A percentile compares a stretch with the other conserved stretches of the same genome.
Evolutionary conservation across 2,113 vertebrate species (phyloP).

Genomic region (Odobenus rosmarus): DNA sequence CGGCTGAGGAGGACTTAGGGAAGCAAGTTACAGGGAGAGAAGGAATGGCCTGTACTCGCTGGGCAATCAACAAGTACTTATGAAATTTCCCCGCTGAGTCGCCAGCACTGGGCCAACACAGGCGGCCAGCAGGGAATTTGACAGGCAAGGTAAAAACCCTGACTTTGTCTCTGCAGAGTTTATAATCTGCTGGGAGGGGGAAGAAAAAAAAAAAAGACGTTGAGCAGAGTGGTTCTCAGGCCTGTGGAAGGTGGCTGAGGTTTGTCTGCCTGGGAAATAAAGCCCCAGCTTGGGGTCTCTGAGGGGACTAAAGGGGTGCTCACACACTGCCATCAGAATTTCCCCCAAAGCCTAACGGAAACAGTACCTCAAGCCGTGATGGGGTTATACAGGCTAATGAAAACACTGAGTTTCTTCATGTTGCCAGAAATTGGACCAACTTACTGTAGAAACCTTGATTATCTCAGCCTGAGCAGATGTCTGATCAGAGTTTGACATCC

Average conservation of each 20-base stretch:
- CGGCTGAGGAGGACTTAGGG: rapidly evolving
- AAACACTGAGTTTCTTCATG: neutral
- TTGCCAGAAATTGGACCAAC: neutral
- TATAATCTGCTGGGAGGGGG: neutral
- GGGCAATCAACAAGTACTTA: neutral
- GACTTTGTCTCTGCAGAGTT: neutral
- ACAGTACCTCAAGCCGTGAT: rapidly evolving
- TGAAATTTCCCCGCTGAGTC: neutral
- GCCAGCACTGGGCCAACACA: too few species aligned
- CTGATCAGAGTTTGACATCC: neutral
- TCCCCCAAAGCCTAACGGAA: neutral
- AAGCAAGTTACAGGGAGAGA: neutral
- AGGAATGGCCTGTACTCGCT: neutral
- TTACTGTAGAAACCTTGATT: neutral
- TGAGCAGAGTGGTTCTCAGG: neutral
- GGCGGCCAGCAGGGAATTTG: neutral
- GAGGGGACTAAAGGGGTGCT: neutral
- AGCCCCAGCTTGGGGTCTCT: neutral
- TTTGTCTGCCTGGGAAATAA: too few species aligned
- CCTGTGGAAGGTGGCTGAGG: neutral
- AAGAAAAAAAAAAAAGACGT: neutral
- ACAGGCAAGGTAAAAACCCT: neutral
- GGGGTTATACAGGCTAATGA: neutral
- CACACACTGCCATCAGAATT: neutral
- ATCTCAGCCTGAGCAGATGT: neutral